These are phyloP conservation scores for Sinodicranocentrus sp. DNA, from an alignment of 2,888 invertebrate genomes.

Conservation along the genomic window DNA sequence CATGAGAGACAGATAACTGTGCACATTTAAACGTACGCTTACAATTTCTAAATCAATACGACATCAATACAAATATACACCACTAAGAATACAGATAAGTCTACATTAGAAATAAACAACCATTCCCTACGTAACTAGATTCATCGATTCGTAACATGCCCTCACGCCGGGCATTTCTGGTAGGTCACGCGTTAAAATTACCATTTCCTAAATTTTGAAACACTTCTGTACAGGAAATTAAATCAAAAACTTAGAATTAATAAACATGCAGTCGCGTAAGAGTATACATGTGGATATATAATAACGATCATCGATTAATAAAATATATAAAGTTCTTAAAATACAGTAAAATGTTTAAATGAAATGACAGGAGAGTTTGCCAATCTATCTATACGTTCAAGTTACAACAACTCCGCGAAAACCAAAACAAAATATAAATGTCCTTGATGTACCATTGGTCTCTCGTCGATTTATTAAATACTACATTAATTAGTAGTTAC, in stretches of 20 bases:
- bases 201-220: slow-evolving; percentile 51
- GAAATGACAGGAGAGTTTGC: background rate
- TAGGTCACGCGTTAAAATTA: slow-evolving; percentile 54
- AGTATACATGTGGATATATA: slow-evolving; percentile 58
- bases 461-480: slow-evolving; percentile 55
- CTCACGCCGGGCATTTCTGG: slow-evolving; percentile 24
- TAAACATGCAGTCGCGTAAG: slow-evolving; percentile 20
- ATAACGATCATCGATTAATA: slow-evolving; percentile 50
- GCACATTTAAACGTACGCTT: background rate
- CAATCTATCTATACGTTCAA: slow-evolving; percentile 28
- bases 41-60: background rate
- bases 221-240: slow-evolving; percentile 60
- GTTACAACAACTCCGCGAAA: slow-evolving; percentile 32
- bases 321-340: slow-evolving; percentile 63
- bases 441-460: slow-evolving; percentile 61
- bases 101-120: background rate
- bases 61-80: background rate
- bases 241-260: slow-evolving; percentile 34
- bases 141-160: slow-evolving; percentile 46
- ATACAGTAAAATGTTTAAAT: slow-evolving; percentile 26
- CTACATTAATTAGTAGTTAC: slow-evolving; percentile 79
- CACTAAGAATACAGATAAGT: too few relatives aligned
- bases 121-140: slow-evolving; percentile 17
- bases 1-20: too few relatives aligned
- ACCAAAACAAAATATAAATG: slow-evolving; percentile 54